Evolutionary conservation across 2,797 vertebrate species (phyloP).

Genomic region (Tympanoctomys barrerae): DNA sequence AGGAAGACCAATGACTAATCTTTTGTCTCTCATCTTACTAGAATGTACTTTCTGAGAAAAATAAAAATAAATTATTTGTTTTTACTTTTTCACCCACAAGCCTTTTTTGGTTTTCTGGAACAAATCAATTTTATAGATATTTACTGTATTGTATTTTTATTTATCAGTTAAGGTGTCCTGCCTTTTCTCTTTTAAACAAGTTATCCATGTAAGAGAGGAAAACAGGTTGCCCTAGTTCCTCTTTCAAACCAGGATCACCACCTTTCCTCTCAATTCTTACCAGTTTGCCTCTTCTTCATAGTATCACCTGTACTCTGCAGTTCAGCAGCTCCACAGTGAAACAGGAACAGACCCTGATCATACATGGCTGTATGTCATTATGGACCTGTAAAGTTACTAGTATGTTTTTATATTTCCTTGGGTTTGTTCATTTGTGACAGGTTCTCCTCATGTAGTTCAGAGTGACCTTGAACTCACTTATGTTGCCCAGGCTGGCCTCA

Average conservation of each 20-base stretch:
- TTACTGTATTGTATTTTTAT: neutral
- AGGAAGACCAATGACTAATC: neutral
- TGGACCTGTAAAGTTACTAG: neutral
- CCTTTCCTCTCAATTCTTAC: neutral
- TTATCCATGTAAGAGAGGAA: neutral
- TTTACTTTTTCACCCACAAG: conserved; percentile 51
- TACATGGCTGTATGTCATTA: neutral
- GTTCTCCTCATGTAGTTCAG: too few relatives aligned
- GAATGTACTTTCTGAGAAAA: conserved; percentile 40
- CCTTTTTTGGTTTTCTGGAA: conserved; percentile 24
- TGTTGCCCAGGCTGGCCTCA: too few relatives aligned
- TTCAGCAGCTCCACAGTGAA: neutral
- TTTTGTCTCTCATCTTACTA: conserved; percentile 53
- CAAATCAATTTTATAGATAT: conserved; percentile 36
- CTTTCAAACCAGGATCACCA: neutral
- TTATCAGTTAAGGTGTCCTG: conserved; percentile 29
- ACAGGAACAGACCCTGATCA: neutral
- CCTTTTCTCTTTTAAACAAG: conserved; percentile 40
- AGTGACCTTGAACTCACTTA: too few relatives aligned
- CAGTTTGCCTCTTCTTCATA: neutral
- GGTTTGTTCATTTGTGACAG: too few relatives aligned
- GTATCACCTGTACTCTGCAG: neutral
- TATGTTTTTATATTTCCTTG: neutral
- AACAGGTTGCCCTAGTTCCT: neutral
- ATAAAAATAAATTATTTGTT: conserved; percentile 31